Conservation (phyloP, 2,797 vertebrate species). For the Hapalemur alaotrensis region DNA sequence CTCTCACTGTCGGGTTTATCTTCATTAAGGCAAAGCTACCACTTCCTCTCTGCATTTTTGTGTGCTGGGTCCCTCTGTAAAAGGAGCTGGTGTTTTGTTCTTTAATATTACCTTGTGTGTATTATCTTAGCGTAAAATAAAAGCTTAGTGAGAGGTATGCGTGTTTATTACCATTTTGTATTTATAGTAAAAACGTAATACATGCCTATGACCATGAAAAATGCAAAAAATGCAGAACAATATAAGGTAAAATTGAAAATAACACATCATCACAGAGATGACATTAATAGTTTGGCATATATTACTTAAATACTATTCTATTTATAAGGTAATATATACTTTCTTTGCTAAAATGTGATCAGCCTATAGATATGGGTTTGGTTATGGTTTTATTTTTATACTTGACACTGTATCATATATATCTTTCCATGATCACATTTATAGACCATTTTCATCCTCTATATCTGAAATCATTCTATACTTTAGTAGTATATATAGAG, state of each 20-base stretch:
- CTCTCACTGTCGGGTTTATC: slow-evolving; percentile 43
- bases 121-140: not conserved
- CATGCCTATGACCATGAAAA: not conserved
- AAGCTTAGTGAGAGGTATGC: not conserved
- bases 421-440: not conserved
- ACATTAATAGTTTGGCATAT: not conserved
- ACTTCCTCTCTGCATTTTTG: slow-evolving; percentile 1
- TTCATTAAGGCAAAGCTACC: slow-evolving; percentile 29
- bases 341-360: not conserved
- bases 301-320: not conserved
- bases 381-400: not conserved
- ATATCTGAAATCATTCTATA: not conserved
- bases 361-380: not conserved
- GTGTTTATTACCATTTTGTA: not conserved
- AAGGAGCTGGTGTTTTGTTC: not conserved
- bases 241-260: slow-evolving; percentile 15
- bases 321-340: not conserved
- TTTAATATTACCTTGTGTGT: not conserved
- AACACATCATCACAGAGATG: not conserved
- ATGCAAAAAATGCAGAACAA: not conserved
- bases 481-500: not conserved
- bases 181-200: not conserved
- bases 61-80: not conserved
- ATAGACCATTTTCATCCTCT: not conserved
- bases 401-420: not conserved